Base-by-base conservation (phyloP, 2,888 invertebrate genomes). In the Scaptomyza caliginosa region DNA sequence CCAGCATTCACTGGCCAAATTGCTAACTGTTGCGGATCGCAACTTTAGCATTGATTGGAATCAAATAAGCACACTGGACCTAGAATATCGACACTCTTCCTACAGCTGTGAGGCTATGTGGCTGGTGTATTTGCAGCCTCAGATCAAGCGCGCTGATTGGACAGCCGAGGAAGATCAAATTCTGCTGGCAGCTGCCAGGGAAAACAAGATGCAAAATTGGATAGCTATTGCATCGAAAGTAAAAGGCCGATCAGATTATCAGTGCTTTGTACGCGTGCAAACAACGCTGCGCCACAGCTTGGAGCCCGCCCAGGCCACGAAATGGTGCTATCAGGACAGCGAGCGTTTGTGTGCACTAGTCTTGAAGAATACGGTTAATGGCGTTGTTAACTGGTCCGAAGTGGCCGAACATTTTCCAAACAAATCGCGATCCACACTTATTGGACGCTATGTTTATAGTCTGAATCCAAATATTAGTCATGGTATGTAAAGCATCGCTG, bases 341-440 rank as follows among this genome's bases (percentile, higher is more conserved):
- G 92, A 93, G 48, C 92, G 93, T 45, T 91, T 98, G 2, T 86
- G 92, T 30, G 92, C 93, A 54, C 90, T 95, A 1, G 93, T 97
- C 0, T 93, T 94, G n/a, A 91, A 91, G 64, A 93, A 94, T 68
- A 93, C 92, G 67, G 92, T 94, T 55, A 95, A 95, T 16, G 92
- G 93, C 60, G 93, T 93, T 42, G 94, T 96, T 67, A 95, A 95
- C 0, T 97, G 97, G 96, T 92, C 93, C 3, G 93, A 93, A 86
- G 94, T 96, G 6, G 92, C 93, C 1, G 92, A 92, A 21, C 92
- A 93, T 48, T 94, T 96, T 90, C 93, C 93, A 8, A 93, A 93
- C 62, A 92, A 94, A 68, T 93, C 93, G 0, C 94, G 94, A 86
- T 91, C 92, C 3, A 95, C 96, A 88, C 90, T 95, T 10, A 95